A percentile compares a stretch with the other conserved stretches of the same genome.
phyloP scores from a whole-genome alignment of 2,888 invertebrate species.

The Cephonodes hylas region DNA sequence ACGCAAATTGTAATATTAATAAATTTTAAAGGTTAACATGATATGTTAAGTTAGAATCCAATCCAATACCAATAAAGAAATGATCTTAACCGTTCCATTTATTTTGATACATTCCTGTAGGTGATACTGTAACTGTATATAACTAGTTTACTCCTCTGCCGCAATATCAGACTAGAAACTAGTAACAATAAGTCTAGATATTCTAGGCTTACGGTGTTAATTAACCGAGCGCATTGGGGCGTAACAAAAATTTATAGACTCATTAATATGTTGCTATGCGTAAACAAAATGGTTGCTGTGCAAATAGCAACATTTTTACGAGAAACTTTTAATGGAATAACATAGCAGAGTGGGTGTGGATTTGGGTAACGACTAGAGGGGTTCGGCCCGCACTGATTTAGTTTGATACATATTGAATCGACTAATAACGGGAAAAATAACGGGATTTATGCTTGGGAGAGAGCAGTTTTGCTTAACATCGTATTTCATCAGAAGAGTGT shows the following conservation, averaged over 20 bases:
- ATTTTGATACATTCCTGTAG: no score
- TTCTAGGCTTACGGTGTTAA: neutral
- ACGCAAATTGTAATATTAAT: no score
- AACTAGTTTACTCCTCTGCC: neutral
- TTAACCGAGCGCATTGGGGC: neutral
- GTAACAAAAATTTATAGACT: neutral
- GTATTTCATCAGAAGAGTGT: no score
- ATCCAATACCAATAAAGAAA: no score
- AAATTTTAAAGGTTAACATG: no score
- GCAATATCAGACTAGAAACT: neutral
- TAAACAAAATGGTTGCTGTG: neutral
- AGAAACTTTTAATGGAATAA: constrained; percentile 47
- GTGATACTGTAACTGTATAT: no score
- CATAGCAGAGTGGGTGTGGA: constrained; percentile 21
- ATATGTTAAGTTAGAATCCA: neutral
- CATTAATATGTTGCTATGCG: constrained; percentile 2
- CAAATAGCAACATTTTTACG: constrained; percentile 9
- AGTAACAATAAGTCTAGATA: neutral
- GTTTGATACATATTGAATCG: no score
- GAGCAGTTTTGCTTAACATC: no score
- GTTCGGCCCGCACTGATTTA: neutral
- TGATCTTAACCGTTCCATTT: no score
- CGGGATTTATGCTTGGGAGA: no score
- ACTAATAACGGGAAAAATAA: no score
- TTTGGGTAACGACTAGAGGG: neutral